Conservation (phyloP, 2,888 invertebrate species). For the Eupithecia subfuscata region DNA sequence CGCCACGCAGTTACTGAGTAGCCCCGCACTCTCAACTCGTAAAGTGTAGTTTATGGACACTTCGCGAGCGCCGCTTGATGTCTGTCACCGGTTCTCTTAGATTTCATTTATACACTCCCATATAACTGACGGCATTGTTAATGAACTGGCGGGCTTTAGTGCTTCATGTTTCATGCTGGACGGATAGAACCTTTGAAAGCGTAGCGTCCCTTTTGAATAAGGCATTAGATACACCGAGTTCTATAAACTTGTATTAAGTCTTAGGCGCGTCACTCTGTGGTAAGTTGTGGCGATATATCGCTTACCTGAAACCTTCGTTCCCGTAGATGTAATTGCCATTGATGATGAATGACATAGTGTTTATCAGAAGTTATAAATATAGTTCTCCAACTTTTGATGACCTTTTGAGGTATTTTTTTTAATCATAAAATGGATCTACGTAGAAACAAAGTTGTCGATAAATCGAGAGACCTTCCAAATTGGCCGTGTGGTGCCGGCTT, state of each 20-base stretch:
- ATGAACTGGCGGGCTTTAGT: conserved; percentile 29
- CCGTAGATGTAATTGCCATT: too few species aligned
- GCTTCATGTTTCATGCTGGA: conserved; percentile 2
- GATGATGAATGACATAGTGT: too few species aligned
- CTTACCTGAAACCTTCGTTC: too few species aligned
- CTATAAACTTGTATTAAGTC: background rate
- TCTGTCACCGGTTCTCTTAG: conserved; percentile 38
- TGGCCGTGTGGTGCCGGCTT: too few species aligned
- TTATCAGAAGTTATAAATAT: too few species aligned
- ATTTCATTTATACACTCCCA: conserved; percentile 36
- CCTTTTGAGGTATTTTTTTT: too few species aligned
- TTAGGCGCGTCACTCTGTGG: too few species aligned
- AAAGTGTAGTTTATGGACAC: conserved; percentile 42
- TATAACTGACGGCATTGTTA: conserved; percentile 34
- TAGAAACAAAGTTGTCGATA: too few species aligned
- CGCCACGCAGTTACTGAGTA: conserved; percentile 30
- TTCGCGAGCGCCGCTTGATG: conserved; percentile 40
- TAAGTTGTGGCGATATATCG: too few species aligned
- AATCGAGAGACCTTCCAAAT: too few species aligned
- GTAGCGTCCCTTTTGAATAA: background rate
- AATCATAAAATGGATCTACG: too few species aligned
- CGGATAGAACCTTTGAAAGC: conserved; percentile 7
- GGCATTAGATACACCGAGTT: background rate
- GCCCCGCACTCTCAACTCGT: conserved; percentile 39
- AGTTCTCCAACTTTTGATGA: too few species aligned